Conservation (phyloP, 2,113 vertebrate genomes). For the Paedocypris sp. region DNA sequence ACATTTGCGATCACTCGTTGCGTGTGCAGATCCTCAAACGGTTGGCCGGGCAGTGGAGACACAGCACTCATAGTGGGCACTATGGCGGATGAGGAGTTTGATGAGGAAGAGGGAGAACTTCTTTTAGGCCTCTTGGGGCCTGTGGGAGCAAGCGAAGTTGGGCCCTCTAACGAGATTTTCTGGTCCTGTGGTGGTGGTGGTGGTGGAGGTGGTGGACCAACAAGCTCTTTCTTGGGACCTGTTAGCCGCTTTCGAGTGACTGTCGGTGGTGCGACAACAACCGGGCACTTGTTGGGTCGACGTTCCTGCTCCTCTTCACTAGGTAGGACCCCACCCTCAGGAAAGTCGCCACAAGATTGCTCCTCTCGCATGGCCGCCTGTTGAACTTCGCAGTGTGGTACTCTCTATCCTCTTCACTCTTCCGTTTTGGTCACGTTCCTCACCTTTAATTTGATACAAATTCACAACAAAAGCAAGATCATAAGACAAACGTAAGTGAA, state of each 20-base stretch:
- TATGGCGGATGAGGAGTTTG: constrained; percentile 32
- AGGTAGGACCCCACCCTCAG: constrained; percentile 60
- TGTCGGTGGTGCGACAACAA: constrained; percentile 50
- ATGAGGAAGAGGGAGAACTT: constrained; percentile 46
- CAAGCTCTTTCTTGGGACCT: constrained; percentile 39
- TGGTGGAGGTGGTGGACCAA: neutral
- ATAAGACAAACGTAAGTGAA: neutral
- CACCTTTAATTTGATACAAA: neutral
- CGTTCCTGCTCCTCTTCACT: constrained; percentile 62
- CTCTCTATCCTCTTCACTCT: neutral
- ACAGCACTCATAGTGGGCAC: constrained; percentile 36
- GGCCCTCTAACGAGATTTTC: constrained; percentile 33
- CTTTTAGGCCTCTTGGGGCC: constrained; percentile 54
- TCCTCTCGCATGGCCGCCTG: constrained; percentile 69
- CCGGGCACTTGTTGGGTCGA: constrained; percentile 55
- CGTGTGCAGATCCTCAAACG: constrained; percentile 67
- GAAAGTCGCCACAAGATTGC: constrained; percentile 54
- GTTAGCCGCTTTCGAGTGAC: constrained; percentile 55
- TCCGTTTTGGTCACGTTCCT: neutral
- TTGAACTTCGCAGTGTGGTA: constrained; percentile 13
- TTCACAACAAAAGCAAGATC: neutral
- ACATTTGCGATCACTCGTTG: constrained; percentile 83
- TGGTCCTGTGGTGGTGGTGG: constrained; percentile 23
- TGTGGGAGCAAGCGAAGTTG: constrained; percentile 15
- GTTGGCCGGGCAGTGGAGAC: constrained; percentile 39